phyloP scores from a whole-genome alignment of 2,113 vertebrate genomes.

The Sterna hirundo region DNA sequence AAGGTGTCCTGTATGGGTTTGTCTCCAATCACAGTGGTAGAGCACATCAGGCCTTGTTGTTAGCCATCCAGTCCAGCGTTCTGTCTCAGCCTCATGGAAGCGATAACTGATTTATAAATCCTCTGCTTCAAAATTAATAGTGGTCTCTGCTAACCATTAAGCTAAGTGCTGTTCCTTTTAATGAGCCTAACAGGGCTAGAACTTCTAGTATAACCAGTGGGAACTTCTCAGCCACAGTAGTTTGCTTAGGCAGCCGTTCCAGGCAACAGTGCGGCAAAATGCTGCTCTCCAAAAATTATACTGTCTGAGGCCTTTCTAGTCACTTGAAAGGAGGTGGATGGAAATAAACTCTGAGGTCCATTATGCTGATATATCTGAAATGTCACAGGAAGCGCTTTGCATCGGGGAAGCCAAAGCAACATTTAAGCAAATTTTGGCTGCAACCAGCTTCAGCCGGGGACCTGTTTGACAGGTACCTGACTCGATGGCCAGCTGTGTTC shows the following conservation, averaged over 20 bases:
- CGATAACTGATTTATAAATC: background rate
- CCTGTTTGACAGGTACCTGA: background rate
- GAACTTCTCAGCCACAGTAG: background rate
- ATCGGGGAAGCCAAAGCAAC: background rate
- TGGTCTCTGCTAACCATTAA: background rate
- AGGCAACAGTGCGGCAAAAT: background rate
- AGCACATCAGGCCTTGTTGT: background rate
- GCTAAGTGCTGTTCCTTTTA: background rate
- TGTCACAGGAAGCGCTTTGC: background rate
- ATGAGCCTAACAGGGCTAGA: background rate
- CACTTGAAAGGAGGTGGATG: background rate
- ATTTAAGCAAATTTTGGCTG: background rate
- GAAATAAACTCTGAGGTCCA: background rate
- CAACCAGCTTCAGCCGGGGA: background rate
- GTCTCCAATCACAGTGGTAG: fast-evolving
- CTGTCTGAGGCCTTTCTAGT: background rate
- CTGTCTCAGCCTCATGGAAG: background rate
- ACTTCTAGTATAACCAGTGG: background rate
- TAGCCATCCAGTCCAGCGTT: background rate
- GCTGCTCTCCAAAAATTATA: background rate
- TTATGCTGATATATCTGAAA: background rate
- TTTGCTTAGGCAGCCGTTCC: background rate
- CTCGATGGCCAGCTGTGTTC: background rate
- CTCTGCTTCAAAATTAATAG: background rate
- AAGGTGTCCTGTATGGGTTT: background rate